These are phyloP conservation scores for Pseudomyrmex flavicornis DNA, from an alignment of 1,140 invertebrate genomes.

Conservation along the genomic window DNA sequence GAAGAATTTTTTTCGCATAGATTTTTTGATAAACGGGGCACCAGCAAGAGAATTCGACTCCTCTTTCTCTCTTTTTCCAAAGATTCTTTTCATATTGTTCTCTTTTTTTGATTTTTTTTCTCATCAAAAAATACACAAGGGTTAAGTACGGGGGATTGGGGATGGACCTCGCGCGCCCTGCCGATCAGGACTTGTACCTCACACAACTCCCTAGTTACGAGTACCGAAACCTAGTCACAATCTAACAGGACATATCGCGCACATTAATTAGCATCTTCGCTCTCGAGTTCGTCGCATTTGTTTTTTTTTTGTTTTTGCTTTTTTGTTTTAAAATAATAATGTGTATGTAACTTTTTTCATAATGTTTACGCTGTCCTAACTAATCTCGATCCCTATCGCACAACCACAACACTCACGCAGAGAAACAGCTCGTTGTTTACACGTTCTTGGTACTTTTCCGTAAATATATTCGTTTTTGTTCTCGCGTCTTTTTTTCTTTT, in stretches of 20 bases:
- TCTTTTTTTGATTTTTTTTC: constrained; percentile 12
- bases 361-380: not conserved
- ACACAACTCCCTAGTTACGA: constrained; percentile 86
- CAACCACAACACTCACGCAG: constrained; percentile 10
- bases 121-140: constrained; percentile 72
- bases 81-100: constrained; percentile 5
- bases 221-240: constrained; percentile 84
- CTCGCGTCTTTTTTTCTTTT: too few relatives aligned
- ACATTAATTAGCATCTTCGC: constrained; percentile 45
- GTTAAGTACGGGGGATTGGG: constrained; percentile 84
- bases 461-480: too few relatives aligned
- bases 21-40: constrained; percentile 47
- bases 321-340: not conserved
- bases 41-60: constrained; percentile 48
- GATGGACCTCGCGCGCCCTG: constrained; percentile 85
- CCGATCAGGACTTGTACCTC: constrained; percentile 86
- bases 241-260: constrained; percentile 45
- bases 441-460: too few relatives aligned
- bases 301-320: not conserved
- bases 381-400: constrained; percentile 33
- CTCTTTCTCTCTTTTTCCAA: not conserved
- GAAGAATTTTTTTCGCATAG: constrained; percentile 17
- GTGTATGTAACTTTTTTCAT: constrained; percentile 34
- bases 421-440: not conserved
- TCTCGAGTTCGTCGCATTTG: constrained; percentile 42